Base-by-base conservation (phyloP, 2,113 vertebrate genomes). In the Austrofundulus limnaeus region DNA sequence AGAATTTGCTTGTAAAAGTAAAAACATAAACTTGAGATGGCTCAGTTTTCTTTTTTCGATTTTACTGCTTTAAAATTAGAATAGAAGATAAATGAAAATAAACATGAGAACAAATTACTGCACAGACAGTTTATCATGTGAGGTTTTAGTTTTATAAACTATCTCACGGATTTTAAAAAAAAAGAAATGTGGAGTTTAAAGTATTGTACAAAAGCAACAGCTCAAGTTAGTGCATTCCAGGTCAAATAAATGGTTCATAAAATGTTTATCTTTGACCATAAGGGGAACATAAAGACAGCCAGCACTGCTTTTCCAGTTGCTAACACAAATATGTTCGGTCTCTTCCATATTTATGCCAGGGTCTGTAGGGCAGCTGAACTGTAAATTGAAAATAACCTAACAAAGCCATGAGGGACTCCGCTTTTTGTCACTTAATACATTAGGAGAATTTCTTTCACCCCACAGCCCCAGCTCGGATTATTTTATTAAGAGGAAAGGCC, bases 401-500 rank as follows among this genome's bases (percentile, higher is more conserved):
- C 65, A 63, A 81, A 15, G 58, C 48, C 58, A 75, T 54, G 47
- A 52, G 57, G 38, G 13, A 42, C 46, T 51, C 39, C 19, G 17
- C 31, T 73, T 34, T 78, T 41, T 53, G 66, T 77, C 63, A 53
- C 43, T 64, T 47, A 54, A 48, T 48, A 65, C 46, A 77, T 81
- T 50, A 78, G 45, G 11, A 13, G 42, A 56, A 45, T 75, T 69
- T 46, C 43, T 61, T 67, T 81, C 54, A 72, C 31, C 67, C 64
- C 31, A 55, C 48, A 47, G 42, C 56, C 24, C 13, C 47, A 16
- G 45, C 58, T 46, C 54, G 31, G 61, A 76, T 75, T 75, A 34
- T 9, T 81, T 88, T 54, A 37, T 39, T 67, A 49, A 54, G 49
- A 86, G 63, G 80, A 83, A 86, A 67, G 66, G 70, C 51, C 74